phyloP scores from a whole-genome alignment of 2,888 invertebrate genomes.

The Leistus spinibarbis region DNA sequence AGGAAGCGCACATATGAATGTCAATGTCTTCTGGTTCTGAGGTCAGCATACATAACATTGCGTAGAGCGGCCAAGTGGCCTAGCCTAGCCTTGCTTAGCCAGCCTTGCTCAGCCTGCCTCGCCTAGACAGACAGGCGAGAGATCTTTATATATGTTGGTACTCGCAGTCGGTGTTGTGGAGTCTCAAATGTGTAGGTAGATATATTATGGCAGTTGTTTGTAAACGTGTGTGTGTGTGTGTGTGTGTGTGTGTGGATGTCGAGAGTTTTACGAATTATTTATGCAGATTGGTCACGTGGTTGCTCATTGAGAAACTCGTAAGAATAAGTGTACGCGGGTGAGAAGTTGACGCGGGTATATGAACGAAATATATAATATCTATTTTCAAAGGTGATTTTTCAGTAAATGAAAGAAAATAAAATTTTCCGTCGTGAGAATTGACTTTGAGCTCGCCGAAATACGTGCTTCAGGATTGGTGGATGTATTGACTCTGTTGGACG shows the following conservation, averaged over 20 bases:
- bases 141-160: neutral
- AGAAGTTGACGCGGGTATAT: too few species aligned
- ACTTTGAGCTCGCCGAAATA: too few species aligned
- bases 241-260: neutral
- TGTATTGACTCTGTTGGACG: too few species aligned
- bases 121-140: constrained; percentile 1
- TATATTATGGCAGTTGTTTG: neutral
- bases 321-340: neutral
- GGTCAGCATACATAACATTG: neutral
- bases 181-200: neutral
- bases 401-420: too few species aligned
- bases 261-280: neutral
- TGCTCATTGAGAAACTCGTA: neutral
- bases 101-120: neutral
- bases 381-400: too few species aligned
- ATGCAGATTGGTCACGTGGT: neutral
- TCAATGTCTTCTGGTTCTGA: neutral
- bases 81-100: neutral
- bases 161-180: neutral
- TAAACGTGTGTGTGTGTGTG: neutral
- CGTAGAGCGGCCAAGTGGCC: neutral
- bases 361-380: too few species aligned
- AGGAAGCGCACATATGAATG: neutral
- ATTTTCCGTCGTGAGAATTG: too few species aligned
- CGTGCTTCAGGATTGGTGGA: too few species aligned